Percentiles rank a stretch among this genome's conserved stretches.
Evolutionary conservation across 2,113 vertebrate species (phyloP).

Genomic region (Tetrao urogallus): DNA sequence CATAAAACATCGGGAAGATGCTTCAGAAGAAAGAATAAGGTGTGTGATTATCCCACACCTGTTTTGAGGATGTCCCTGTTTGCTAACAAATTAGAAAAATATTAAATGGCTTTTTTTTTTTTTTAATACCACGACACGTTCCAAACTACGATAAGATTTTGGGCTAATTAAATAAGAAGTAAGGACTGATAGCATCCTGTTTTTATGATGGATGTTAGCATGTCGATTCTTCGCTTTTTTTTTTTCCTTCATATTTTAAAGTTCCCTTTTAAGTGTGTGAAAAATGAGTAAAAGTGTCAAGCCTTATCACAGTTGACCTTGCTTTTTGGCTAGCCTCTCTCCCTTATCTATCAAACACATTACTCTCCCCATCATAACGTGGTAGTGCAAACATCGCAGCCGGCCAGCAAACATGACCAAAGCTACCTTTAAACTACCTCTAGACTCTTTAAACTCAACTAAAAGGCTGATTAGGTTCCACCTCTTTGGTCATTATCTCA

Average conservation of each 20-base stretch:
- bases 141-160: constrained; percentile 65
- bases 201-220: constrained; percentile 56
- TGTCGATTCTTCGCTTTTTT: constrained; percentile 20
- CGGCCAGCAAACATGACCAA: constrained; percentile 76
- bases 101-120: neutral
- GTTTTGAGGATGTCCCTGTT: constrained; percentile 9
- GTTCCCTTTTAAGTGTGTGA: constrained; percentile 81
- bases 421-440: constrained; percentile 77
- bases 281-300: constrained; percentile 81
- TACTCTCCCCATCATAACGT: constrained; percentile 83
- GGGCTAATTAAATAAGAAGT: constrained; percentile 69
- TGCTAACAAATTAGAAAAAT: constrained; percentile 27
- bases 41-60: constrained; percentile 29
- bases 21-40: neutral
- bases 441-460: constrained; percentile 78
- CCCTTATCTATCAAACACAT: constrained; percentile 84
- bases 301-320: constrained; percentile 81
- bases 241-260: constrained; percentile 63
- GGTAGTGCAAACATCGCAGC: constrained; percentile 78
- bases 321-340: constrained; percentile 76
- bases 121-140: constrained; percentile 39
- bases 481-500: constrained; percentile 82
- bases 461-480: constrained; percentile 81
- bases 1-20: constrained; percentile 5
- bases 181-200: constrained; percentile 50